A percentile compares a stretch with the other conserved stretches of the same genome.
These are phyloP conservation scores for Cryptus viduatorius DNA, from an alignment of 2,888 invertebrate species.

Conservation along the genomic window DNA sequence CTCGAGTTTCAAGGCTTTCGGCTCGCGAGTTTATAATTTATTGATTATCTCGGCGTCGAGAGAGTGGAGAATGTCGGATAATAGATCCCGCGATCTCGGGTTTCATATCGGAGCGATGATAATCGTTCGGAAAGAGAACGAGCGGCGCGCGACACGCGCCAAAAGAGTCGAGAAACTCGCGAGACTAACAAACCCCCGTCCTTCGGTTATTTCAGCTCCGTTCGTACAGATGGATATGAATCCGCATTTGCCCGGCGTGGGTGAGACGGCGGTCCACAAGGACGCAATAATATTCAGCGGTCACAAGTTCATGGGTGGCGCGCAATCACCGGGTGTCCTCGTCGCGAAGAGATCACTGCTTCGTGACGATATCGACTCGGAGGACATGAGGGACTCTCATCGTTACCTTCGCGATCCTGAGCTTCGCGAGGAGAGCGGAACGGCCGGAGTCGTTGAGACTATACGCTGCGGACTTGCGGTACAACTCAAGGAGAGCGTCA, in stretches of 20 bases:
- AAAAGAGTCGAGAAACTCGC: slow-evolving; percentile 13
- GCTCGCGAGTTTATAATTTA: slow-evolving; percentile 1
- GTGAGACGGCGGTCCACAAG: slow-evolving; percentile 91
- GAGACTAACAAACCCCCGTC: slow-evolving; percentile 26
- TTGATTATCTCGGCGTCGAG: slow-evolving; percentile 23
- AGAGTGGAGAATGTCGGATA: slow-evolving; percentile 6
- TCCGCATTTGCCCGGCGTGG: slow-evolving; percentile 90
- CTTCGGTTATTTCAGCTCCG: slow-evolving; percentile 86
- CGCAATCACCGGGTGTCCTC: slow-evolving; percentile 92
- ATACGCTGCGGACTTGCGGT: slow-evolving; percentile 94
- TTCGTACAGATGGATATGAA: slow-evolving; percentile 94
- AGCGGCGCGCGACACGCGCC: neutral
- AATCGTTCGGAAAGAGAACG: neutral
- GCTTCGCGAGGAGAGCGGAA: slow-evolving; percentile 91
- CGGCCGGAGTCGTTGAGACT: slow-evolving; percentile 92
- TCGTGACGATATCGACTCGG: slow-evolving; percentile 82
- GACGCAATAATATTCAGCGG: slow-evolving; percentile 96
- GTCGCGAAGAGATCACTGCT: slow-evolving; percentile 87
- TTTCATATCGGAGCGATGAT: neutral
- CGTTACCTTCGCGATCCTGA: slow-evolving; percentile 86
- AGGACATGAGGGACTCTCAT: slow-evolving; percentile 83
- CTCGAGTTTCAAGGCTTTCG: slow-evolving; percentile 16
- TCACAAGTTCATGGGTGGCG: slow-evolving; percentile 96
- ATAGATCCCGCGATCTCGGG: slow-evolving; percentile 1
- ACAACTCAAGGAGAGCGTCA: slow-evolving; percentile 93